A percentile compares a stretch with the other conserved stretches of the same genome.
These are phyloP conservation scores for Ascidia mentula DNA, from an alignment of 23 tunicate species.

Conservation along the genomic window DNA sequence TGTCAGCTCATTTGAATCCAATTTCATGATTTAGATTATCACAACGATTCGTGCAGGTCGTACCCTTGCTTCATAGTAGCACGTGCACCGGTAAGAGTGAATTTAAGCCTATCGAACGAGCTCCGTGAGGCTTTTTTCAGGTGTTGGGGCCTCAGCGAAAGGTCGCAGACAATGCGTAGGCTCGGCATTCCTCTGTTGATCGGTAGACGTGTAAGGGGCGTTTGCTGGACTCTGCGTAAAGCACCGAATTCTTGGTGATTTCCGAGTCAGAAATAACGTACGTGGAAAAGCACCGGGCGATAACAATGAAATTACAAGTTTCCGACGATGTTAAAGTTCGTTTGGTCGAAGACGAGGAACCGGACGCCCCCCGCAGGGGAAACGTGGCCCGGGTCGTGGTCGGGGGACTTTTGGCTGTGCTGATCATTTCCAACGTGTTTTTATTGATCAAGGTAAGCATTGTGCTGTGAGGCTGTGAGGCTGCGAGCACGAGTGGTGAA, in stretches of 20 bases:
- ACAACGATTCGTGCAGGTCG: background rate
- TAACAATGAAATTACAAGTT: background rate
- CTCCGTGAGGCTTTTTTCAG: constrained; percentile 1
- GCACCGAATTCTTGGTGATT: background rate
- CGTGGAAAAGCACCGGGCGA: background rate
- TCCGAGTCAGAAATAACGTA: background rate
- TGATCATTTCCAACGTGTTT: background rate
- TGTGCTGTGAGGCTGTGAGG: background rate
- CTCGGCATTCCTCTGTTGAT: background rate
- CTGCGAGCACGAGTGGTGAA: background rate
- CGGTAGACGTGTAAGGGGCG: constrained; percentile 12
- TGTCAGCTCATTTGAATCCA: constrained; percentile 1
- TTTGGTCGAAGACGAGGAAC: background rate
- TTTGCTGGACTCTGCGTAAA: background rate
- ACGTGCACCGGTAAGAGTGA: background rate
- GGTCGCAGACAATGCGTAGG: background rate
- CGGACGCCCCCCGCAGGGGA: background rate
- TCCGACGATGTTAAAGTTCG: background rate
- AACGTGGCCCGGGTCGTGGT: background rate
- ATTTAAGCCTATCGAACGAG: background rate
- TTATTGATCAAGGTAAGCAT: background rate
- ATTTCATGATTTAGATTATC: background rate
- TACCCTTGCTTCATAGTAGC: background rate
- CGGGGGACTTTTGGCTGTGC: background rate
- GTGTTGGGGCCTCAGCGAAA: too few species aligned